phyloP scores from a whole-genome alignment of 2,888 invertebrate genomes.

The Agrotis puta region DNA sequence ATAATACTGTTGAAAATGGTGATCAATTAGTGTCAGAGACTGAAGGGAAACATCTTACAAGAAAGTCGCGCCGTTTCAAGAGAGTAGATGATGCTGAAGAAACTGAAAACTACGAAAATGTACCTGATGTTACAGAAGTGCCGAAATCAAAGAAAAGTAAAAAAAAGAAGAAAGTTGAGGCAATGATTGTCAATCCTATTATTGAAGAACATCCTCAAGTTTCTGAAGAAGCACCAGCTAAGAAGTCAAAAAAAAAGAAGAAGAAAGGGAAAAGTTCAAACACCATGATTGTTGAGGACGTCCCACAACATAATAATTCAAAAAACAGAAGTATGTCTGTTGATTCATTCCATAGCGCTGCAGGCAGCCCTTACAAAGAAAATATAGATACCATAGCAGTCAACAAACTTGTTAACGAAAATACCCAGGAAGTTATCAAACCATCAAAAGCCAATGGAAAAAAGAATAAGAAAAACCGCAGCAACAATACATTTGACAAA shows the following conservation, averaged over 20 bases:
- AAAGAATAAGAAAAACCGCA: conserved; percentile 6
- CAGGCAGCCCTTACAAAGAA: conserved; percentile 76
- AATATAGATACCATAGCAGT: conserved; percentile 6
- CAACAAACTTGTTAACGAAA: conserved; percentile 12
- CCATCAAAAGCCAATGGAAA: conserved; percentile 13
- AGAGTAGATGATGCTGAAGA: conserved; percentile 69
- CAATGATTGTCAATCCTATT: conserved; percentile 24
- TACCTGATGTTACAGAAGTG: conserved; percentile 43
- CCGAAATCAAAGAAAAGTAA: conserved; percentile 71
- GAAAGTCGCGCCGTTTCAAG: conserved; percentile 70
- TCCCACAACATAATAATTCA: conserved; percentile 36
- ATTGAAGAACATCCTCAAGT: conserved; percentile 38
- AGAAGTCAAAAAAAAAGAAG: conserved; percentile 75
- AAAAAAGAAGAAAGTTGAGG: conserved; percentile 60
- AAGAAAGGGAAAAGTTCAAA: conserved; percentile 70
- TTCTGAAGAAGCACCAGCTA: conserved; percentile 61
- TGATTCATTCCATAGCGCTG: conserved; percentile 86
- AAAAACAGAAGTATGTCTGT: conserved; percentile 70
- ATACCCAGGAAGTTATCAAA: conserved; percentile 18
- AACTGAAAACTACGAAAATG: conserved; percentile 53
- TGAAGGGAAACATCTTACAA: conserved; percentile 62
- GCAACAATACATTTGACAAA: conserved; percentile 4
- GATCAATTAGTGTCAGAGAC: conserved; percentile 52
- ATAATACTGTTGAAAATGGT: conserved; percentile 60
- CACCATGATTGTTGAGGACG: conserved; percentile 65